A percentile compares a stretch with the other conserved stretches of the same genome.
Evolutionary conservation across 2,797 vertebrate species (phyloP).

Genomic region (Sus cebifrons): DNA sequence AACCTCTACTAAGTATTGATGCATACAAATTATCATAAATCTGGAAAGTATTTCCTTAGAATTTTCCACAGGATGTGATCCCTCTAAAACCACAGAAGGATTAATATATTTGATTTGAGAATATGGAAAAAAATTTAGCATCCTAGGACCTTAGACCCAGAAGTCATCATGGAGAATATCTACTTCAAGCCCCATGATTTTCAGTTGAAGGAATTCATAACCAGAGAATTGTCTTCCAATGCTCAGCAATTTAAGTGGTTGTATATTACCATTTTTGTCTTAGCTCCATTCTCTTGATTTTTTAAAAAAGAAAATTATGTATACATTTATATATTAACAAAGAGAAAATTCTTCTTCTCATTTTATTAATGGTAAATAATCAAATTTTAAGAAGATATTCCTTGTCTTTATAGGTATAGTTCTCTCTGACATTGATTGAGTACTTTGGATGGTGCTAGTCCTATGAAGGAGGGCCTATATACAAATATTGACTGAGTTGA

Average conservation of each 20-base stretch:
- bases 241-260: neutral
- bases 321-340: neutral
- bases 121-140: neutral
- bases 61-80: neutral
- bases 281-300: neutral
- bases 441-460: neutral
- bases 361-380: slow-evolving; percentile 26
- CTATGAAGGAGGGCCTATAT: neutral
- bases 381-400: neutral
- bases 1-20: neutral
- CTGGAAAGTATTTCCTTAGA: slow-evolving; percentile 40
- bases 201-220: neutral
- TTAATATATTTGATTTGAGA: slow-evolving; percentile 1
- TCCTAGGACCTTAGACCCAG: neutral
- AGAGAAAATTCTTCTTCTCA: neutral
- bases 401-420: neutral
- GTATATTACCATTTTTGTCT: neutral
- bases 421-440: neutral
- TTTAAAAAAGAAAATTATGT: neutral
- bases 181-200: neutral
- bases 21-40: neutral
- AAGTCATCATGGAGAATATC: neutral
- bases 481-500: neutral
- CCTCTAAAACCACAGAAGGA: neutral
- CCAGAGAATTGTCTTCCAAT: neutral